Conservation (phyloP, 2,888 invertebrate genomes). For the Ametastegia equiseti region DNA sequence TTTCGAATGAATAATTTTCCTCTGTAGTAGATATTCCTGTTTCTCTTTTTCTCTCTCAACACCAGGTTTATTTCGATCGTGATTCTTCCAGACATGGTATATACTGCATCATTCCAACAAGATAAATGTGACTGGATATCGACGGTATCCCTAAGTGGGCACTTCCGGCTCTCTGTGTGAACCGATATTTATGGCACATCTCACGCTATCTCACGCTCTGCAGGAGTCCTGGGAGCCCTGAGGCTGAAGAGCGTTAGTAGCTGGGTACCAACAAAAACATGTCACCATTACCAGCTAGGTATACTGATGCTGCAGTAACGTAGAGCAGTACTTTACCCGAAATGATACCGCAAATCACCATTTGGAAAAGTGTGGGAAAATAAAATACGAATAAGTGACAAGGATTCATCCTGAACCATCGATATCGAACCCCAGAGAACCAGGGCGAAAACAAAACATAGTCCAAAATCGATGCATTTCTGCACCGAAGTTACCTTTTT, state of each 20-base stretch:
- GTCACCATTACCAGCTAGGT: neutral
- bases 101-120: neutral
- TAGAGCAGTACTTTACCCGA: neutral
- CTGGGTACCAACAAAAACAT: neutral
- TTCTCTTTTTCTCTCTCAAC: too few species aligned
- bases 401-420: neutral
- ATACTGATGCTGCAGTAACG: neutral
- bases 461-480: too few species aligned
- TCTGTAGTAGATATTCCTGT: too few species aligned
- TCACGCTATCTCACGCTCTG: neutral
- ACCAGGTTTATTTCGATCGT: neutral
- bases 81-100: neutral
- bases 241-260: neutral
- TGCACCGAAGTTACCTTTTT: too few species aligned
- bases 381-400: neutral
- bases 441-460: too few species aligned
- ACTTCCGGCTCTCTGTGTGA: neutral
- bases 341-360: neutral
- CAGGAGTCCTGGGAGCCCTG: neutral
- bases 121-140: neutral
- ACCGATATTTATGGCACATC: constrained; percentile 1
- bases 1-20: neutral
- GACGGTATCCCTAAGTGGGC: constrained; percentile 15
- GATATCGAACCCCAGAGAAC: too few species aligned
- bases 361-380: neutral